Evolutionary conservation across 1,140 invertebrate genomes (phyloP).

Genomic region (Myzus persicae): DNA sequence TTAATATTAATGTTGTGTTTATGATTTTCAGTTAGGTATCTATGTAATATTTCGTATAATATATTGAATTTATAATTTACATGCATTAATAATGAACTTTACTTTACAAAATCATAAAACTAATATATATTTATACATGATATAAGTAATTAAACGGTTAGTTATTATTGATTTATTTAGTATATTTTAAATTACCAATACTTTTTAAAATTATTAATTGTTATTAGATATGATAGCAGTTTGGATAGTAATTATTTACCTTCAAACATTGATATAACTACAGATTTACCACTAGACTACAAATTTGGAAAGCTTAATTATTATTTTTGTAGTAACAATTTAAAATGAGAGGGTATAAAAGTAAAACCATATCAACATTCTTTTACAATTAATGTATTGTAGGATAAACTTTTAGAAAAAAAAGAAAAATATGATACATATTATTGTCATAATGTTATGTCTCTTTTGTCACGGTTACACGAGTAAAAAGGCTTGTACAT

Average conservation of each 20-base stretch:
- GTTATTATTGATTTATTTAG: no score
- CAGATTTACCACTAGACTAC: background rate
- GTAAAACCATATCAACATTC: background rate
- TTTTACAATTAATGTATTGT: background rate
- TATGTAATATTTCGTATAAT: background rate
- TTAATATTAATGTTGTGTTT: background rate
- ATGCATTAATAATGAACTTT: no score
- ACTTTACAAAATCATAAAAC: background rate
- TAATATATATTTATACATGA: background rate
- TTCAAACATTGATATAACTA: background rate
- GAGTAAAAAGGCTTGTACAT: background rate
- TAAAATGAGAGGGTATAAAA: background rate
- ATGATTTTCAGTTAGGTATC: background rate
- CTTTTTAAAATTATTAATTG: background rate
- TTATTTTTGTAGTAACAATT: slow-evolving; percentile 5
- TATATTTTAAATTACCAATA: background rate
- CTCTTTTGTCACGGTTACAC: slow-evolving; percentile 9
- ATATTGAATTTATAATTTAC: background rate
- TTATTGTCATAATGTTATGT: background rate
- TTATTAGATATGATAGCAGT: background rate
- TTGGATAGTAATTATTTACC: background rate
- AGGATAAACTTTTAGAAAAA: background rate
- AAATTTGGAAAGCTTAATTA: background rate
- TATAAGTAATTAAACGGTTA: background rate
- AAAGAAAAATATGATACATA: background rate